These are phyloP conservation scores for Choristoneura fumiferana DNA, from an alignment of 1,140 invertebrate species.

Conservation along the genomic window DNA sequence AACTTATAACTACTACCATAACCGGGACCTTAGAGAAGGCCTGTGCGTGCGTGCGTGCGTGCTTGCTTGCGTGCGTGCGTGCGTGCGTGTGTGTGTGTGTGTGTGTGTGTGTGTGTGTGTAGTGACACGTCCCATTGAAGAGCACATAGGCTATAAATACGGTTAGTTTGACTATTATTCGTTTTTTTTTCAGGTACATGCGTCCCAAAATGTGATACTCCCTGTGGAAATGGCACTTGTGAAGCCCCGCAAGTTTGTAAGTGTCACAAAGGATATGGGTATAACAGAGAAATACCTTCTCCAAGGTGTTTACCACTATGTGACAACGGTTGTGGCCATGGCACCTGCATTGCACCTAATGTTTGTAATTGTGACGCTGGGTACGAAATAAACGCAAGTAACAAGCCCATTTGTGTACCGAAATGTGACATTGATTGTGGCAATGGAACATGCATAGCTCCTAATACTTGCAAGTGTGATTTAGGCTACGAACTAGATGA, in stretches of 20 bases:
- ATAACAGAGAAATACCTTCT: background rate
- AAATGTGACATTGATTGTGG: slow-evolving; percentile 55
- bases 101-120: too few relatives aligned
- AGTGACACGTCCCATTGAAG: too few relatives aligned
- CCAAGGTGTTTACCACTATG: slow-evolving; percentile 62
- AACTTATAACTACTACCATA: too few relatives aligned
- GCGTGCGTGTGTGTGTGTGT: too few relatives aligned
- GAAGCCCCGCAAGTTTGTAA: slow-evolving; percentile 70
- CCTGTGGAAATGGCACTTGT: slow-evolving; percentile 73
- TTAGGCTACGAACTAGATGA: slow-evolving; percentile 23
- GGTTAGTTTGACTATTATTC: too few relatives aligned
- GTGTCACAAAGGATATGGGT: slow-evolving; percentile 51
- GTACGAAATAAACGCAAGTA: slow-evolving; percentile 27
- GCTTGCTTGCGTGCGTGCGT: too few relatives aligned
- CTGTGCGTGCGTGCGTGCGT: too few relatives aligned
- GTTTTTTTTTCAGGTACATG: slow-evolving; percentile 14
- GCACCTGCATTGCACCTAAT: slow-evolving; percentile 69
- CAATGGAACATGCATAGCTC: slow-evolving; percentile 68
- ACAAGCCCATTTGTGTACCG: slow-evolving; percentile 48
- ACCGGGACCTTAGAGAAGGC: too few relatives aligned
- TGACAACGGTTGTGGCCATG: slow-evolving; percentile 57
- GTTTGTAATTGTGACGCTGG: slow-evolving; percentile 43
- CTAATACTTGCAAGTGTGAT: slow-evolving; percentile 57
- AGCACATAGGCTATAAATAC: too few relatives aligned
- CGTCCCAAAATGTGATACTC: slow-evolving; percentile 27